phyloP scores from a whole-genome alignment of 92 coral and sea anemone species.

The Plumapathes pennacea region DNA sequence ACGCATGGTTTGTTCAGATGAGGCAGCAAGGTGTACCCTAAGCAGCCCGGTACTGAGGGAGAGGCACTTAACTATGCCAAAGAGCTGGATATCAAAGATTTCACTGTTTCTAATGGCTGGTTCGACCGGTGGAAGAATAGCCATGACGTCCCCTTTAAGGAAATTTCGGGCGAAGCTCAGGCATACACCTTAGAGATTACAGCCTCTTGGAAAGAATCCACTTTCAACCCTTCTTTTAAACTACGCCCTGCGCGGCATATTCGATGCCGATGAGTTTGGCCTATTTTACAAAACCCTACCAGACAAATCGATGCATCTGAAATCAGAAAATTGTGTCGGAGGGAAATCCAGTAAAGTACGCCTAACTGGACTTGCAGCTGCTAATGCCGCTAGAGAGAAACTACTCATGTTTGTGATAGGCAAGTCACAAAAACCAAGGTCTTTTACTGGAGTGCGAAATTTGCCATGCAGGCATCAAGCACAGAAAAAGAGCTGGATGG shows the following conservation, averaged over 20 bases:
- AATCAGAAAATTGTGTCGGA: slow-evolving; percentile 16
- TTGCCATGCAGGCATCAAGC: slow-evolving; percentile 26
- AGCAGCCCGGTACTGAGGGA: slow-evolving; percentile 61
- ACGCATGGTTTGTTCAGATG: slow-evolving; percentile 53
- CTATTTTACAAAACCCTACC: slow-evolving; percentile 10
- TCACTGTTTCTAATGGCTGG: slow-evolving; percentile 66
- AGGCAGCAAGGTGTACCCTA: slow-evolving; percentile 51
- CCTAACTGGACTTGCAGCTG: slow-evolving; percentile 44
- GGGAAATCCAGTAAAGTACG: slow-evolving; percentile 24
- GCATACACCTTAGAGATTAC: slow-evolving; percentile 39
- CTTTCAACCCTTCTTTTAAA: slow-evolving; percentile 42
- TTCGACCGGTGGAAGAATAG: slow-evolving; percentile 51
- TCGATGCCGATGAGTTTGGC: slow-evolving; percentile 32
- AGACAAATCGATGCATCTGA: slow-evolving; percentile 44
- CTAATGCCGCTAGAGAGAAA: slow-evolving; percentile 38
- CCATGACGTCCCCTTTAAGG: slow-evolving; percentile 44
- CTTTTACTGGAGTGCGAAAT: slow-evolving; percentile 45
- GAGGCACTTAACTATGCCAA: slow-evolving; percentile 53
- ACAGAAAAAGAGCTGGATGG: slow-evolving; percentile 39
- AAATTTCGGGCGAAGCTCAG: slow-evolving; percentile 50
- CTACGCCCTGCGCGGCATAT: slow-evolving; percentile 50
- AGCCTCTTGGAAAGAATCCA: slow-evolving; percentile 41
- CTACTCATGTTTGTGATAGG: slow-evolving; percentile 61
- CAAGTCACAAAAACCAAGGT: slow-evolving; percentile 52
- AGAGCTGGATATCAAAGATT: slow-evolving; percentile 46